Evolutionary conservation across 2,797 vertebrate genomes (phyloP), one percentile per base, ranked within the genome.

Genomic region (Tadarida brasiliensis): DNA sequence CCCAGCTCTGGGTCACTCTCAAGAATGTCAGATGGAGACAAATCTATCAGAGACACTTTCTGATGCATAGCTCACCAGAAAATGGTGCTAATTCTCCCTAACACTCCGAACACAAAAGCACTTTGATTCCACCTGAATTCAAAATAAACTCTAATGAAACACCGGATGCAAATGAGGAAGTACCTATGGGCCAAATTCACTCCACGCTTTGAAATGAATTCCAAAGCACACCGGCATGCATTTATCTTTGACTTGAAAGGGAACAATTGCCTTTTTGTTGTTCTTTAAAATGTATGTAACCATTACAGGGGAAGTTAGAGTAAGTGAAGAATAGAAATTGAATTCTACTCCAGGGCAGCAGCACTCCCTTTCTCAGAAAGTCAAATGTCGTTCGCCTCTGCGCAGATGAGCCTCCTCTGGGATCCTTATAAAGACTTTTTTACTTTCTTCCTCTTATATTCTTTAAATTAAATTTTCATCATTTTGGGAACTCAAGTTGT

Each of bases 271-370:
- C 82, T 96, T 87, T 90, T 95, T 96, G 94, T 90, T 94, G 39
- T 90, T 94, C 92, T 97, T 96, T 95, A 91, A 94, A 93, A 93
- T 97, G 51, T 89, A 94, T 94, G 70, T 92, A 68, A 94, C 77
- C 85, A 85, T 91, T 94, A 94, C 16, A 54, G 59, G 71, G 35
- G 47, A 51, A 93, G 88, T 95, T 76, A 90, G 85, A 86, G 63
- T 87, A 77, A 54, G 12, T 86, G 68, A 94, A 92, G 47, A 80
- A 74, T 65, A 94, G 88, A 90, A 94, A 94, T 76, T 96, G 85
- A 96, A 96, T 96, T 93, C 77, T 47, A 93, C 91, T 47, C 56
- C 16, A 81, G 56, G 51, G 68, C 7, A 74, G 30, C 70, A n/a
- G 26, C n/a, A 68, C 54, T 85, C 91, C 14, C 51, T 95, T 90